Base-by-base conservation (phyloP, 2,113 vertebrate genomes). In the Alces alces region DNA sequence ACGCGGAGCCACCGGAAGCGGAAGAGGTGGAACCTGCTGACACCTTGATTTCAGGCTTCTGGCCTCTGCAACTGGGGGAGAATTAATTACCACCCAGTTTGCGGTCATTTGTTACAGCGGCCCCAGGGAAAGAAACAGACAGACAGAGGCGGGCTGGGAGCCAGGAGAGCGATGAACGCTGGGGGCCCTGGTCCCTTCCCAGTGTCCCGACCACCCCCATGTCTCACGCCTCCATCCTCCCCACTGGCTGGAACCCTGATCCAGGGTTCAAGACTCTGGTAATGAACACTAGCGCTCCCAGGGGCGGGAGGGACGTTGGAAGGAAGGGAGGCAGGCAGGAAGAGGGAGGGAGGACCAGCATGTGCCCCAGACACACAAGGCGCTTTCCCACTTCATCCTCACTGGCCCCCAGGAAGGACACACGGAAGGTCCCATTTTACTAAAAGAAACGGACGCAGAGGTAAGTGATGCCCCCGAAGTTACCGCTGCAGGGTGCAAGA, bases 401-500 rank as follows among this genome's bases (percentile, higher is more conserved):
- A 10, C 27, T 7, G 28, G 9, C 66, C 57, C 45, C n/a, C 30
- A 19, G 61, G 43, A 70, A 60, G 79, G 45, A 55, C 5, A 1
- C 0, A 21, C 0, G 3, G 55, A 84, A 36, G 23, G 3, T 11
- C 58, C 12, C 4, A 0, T 39, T n/a, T 61, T 21, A 25, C 21
- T 57, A 11, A 33, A 80, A 93, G 54, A 79, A 73, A 27, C 36
- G 55, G 70, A 47, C 0, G 2, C 30, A 5, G 70, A 57, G 23
- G 36, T 30, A n/a, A 3, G 33, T 12, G 1, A 7, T 0, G 1
- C 28, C 28, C 55, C 8, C 3, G 5, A 43, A 3, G 60, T 52
- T 16, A n/a, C 5, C 0, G 11, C 55, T n/a, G 10, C 6, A 6
- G 0, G 30, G 6, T 8, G 23, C 8, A 9, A 61, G 6, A n/a